phyloP scores from a whole-genome alignment of 2,113 vertebrate species.

The Esox niger region DNA sequence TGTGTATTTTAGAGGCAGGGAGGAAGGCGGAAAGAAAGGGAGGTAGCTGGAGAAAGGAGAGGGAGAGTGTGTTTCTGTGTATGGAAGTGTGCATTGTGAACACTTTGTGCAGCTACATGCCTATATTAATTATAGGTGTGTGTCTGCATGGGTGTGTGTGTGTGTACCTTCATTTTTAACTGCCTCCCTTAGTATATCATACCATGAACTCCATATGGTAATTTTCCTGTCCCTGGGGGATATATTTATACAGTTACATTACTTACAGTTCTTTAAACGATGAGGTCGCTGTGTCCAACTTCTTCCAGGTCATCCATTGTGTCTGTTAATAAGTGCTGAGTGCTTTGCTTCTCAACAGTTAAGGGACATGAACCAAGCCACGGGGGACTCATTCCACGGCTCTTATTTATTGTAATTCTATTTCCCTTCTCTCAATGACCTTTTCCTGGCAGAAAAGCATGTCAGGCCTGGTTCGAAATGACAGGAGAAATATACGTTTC shows the following conservation, averaged over 20 bases:
- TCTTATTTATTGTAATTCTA: conserved; percentile 30
- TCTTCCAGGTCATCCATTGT: conserved; percentile 21
- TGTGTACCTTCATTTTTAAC: not conserved
- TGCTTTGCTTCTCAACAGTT: conserved; percentile 14
- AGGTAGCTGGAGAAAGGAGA: not conserved
- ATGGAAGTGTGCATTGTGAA: not conserved
- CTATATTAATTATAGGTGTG: not conserved
- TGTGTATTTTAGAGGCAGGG: not conserved
- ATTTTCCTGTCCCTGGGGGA: conserved; percentile 17
- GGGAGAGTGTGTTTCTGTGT: not conserved
- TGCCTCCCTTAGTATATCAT: not conserved
- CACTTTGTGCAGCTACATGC: not conserved
- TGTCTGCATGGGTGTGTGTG: no score
- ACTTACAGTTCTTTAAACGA: conserved; percentile 12
- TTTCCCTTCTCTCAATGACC: conserved; percentile 9
- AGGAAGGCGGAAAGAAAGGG: not conserved
- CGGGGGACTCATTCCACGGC: conserved; percentile 1
- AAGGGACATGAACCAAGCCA: conserved; percentile 26
- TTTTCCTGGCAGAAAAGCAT: conserved; percentile 32
- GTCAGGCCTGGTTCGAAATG: conserved; percentile 31
- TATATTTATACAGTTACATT: not conserved
- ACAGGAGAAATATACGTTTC: conserved; percentile 17
- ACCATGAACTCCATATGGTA: conserved; percentile 18
- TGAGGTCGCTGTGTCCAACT: conserved; percentile 19
- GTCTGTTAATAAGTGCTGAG: conserved; percentile 30